Conservation (phyloP, 1,140 invertebrate species). For the Lucilia sericata region DNA sequence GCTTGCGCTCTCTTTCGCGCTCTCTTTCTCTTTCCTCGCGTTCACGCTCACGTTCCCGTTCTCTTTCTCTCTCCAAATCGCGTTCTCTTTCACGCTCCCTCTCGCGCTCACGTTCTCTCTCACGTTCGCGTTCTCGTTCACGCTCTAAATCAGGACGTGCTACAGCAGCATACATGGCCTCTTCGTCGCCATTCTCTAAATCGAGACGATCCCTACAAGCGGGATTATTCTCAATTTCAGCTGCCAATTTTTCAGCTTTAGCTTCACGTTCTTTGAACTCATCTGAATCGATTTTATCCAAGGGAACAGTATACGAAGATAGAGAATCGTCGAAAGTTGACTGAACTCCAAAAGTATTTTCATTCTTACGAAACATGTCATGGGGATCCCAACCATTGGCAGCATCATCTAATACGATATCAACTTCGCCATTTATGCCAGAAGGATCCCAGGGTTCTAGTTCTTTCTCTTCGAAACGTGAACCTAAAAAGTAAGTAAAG, state of each 20-base stretch:
- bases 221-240: slow-evolving; percentile 89
- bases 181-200: slow-evolving; percentile 92
- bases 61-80: slow-evolving; percentile 55
- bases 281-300: slow-evolving; percentile 86
- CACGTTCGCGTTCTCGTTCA: slow-evolving; percentile 47
- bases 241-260: slow-evolving; percentile 87
- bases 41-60: slow-evolving; percentile 56
- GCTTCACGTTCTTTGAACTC: slow-evolving; percentile 88
- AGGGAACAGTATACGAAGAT: slow-evolving; percentile 86
- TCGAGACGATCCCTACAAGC: slow-evolving; percentile 83
- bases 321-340: slow-evolving; percentile 89
- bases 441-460: slow-evolving; percentile 89
- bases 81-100: slow-evolving; percentile 54
- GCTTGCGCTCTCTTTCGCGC: slow-evolving; percentile 56
- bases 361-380: slow-evolving; percentile 95
- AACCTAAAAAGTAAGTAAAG: slow-evolving; percentile 58
- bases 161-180: slow-evolving; percentile 80
- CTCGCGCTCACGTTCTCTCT: slow-evolving; percentile 50
- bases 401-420: slow-evolving; percentile 76
- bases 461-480: slow-evolving; percentile 78
- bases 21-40: slow-evolving; percentile 50
- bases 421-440: slow-evolving; percentile 73
- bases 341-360: slow-evolving; percentile 88
- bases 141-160: slow-evolving; percentile 66
- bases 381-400: slow-evolving; percentile 94